Conservation (phyloP, 2,888 invertebrate species). For the Apamea monoglypha region DNA sequence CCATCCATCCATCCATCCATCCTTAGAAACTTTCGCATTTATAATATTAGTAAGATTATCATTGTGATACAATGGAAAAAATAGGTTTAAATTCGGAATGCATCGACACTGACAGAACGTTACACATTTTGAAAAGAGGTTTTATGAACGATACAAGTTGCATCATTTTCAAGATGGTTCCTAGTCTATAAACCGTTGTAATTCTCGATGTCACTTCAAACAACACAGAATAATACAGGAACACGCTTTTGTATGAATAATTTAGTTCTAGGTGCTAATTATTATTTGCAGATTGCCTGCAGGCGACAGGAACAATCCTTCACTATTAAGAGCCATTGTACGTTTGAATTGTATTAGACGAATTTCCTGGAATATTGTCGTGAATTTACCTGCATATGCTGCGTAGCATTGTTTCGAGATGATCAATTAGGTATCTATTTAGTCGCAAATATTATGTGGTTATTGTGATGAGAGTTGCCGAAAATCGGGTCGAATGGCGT, state of each 20-base stretch:
- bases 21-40: too few species aligned
- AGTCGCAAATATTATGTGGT: background rate
- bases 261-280: conserved; percentile 39
- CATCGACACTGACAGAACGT: background rate
- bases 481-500: too few species aligned
- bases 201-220: background rate
- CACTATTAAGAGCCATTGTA: conserved; percentile 34
- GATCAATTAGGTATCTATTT: background rate
- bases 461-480: too few species aligned
- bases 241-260: conserved; percentile 31
- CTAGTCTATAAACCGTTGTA: background rate
- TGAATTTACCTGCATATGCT: conserved; percentile 3
- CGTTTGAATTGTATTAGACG: conserved; percentile 27
- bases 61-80: background rate
- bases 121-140: background rate
- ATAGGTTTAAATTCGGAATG: conserved; percentile 2
- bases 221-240: background rate
- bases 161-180: background rate
- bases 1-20: too few species aligned
- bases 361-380: conserved; percentile 16
- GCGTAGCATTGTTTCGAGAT: background rate
- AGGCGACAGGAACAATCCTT: conserved; percentile 20
- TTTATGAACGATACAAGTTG: background rate
- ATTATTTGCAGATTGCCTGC: conserved; percentile 36
- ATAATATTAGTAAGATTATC: too few species aligned